Evolutionary conservation across 1,140 invertebrate species (phyloP), one percentile per base, ranked within the genome.

Genomic region (Samia ricini): DNA sequence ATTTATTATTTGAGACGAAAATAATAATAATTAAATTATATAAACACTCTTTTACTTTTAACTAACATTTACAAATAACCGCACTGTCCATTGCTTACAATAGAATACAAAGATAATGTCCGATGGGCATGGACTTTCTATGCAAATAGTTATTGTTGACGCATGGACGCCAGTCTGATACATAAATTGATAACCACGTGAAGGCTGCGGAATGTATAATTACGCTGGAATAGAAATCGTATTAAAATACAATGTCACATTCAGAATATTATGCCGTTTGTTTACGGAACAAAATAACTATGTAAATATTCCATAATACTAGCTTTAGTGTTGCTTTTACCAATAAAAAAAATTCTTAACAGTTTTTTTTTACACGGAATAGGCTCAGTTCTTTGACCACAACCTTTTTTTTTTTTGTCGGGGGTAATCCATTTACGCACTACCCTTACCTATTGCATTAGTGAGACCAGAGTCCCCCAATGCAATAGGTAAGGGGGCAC

Each of bases 81-180:
- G n/a, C n/a, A 42, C 3, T 42, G 4, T 12, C 33, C 33, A n/a
- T 42, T 42, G 10, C 33, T 42, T 8, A 42, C 12, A 42, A 42
- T 42, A 42, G 10, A 8, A 36, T 5, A 42, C n/a, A 42, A 42
- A 15, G 0, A 22, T 21, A 20, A 7, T 15, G 18, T 4, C n/a
- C 19, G 29, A 56, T 26, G 18, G 18, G 8, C 26, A 57, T 57
- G 56, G 56, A 23, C 23, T 42, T 42, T 36, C 26, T 57, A 57
- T 36, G 56, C 26, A 57, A 57, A 57, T 57, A 57, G n/a, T 57
- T 12, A 19, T n/a, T 57, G 56, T 36, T 57, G 56, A 57, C 56
- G 56, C 26, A 42, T 57, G 56, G 23, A 29, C 26, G 56, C 56
- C 56, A 29, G 56, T 20, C 29, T 29, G 56, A 57, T 57, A 21